Base-by-base conservation (phyloP, 2,888 invertebrate species). In the Chalcis sispes region DNA sequence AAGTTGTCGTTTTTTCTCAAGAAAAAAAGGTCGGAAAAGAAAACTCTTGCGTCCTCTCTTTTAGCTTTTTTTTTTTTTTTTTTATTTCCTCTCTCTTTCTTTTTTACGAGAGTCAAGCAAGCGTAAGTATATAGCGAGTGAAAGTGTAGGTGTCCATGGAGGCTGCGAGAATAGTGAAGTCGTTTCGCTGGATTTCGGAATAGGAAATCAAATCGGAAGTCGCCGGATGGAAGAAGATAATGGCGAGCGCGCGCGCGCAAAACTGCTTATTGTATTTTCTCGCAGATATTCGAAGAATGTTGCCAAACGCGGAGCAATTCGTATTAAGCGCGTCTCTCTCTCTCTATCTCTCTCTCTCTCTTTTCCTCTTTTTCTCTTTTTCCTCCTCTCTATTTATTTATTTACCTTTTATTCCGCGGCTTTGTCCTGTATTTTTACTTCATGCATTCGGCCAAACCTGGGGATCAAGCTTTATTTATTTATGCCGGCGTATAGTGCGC, bases 381-480 rank as follows among this genome's bases (percentile, higher is more conserved):
- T 59, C 23, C 10, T n/a, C 29, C 3, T 18, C 27, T 61, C 27
- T 62, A 61, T 71, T 62, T 71, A 61, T 61, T 52, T 52, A 52
- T 36, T 52, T 36, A 54, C 23, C n/a, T 42, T 7, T 18, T 48
- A 46, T 27, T 4, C 15, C 42, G 13, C 1, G 8, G 36, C n/a
- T n/a, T n/a, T n/a, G n/a, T n/a, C n/a, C n/a, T 20, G 10, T 59
- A 36, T 59, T 42, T n/a, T 29, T 36, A 15, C 40, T 2, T 42
- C 32, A 10, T 8, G 32, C 20, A 0, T 5, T n/a, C 10, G 59
- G 8, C 15, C 20, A 25, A 10, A 32, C 58, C 36, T 27, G 20
- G 32, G 62, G 64, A 56, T 64, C 67, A 61, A 58, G 32, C 56
- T 69, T 40, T 75, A 75, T 75, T 75, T 75, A 75, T 75, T 75